Conservation (phyloP, 2,888 invertebrate species). For the Geotrupes spiniger region DNA sequence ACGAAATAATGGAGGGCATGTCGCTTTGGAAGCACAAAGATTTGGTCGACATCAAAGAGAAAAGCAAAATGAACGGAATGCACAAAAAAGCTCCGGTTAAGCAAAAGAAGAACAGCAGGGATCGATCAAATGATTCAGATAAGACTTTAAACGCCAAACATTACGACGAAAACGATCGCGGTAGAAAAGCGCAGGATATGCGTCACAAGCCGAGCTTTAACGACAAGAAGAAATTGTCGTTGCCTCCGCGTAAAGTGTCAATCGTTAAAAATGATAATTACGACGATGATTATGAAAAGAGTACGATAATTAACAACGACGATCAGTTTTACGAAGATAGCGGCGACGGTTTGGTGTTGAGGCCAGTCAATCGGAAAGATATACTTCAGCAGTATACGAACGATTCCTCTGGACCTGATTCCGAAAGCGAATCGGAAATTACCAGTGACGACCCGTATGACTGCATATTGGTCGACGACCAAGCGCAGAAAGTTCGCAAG, state of each 20-base stretch:
- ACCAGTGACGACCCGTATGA: conserved; percentile 74
- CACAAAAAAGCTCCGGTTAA: conserved; percentile 43
- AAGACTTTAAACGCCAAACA: conserved; percentile 45
- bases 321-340: conserved; percentile 67
- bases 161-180: conserved; percentile 27
- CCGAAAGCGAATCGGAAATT: conserved; percentile 61
- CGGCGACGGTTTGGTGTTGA: conserved; percentile 66
- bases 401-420: conserved; percentile 58
- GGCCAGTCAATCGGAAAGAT: conserved; percentile 71
- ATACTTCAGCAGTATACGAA: conserved; percentile 68
- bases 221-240: conserved; percentile 31
- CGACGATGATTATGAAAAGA: conserved; percentile 32
- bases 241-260: conserved; percentile 28
- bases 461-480: conserved; percentile 81
- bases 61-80: conserved; percentile 43
- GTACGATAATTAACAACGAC: conserved; percentile 42
- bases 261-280: conserved; percentile 19
- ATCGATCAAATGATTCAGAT: conserved; percentile 48
- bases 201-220: conserved; percentile 23
- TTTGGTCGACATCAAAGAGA: conserved; percentile 68
- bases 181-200: conserved; percentile 15
- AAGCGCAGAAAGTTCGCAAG: conserved; percentile 42
- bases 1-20: conserved; percentile 82
- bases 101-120: conserved; percentile 45
- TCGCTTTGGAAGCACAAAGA: conserved; percentile 83